Base-by-base conservation (phyloP, 2,888 invertebrate genomes). In the Idaea straminata region DNA sequence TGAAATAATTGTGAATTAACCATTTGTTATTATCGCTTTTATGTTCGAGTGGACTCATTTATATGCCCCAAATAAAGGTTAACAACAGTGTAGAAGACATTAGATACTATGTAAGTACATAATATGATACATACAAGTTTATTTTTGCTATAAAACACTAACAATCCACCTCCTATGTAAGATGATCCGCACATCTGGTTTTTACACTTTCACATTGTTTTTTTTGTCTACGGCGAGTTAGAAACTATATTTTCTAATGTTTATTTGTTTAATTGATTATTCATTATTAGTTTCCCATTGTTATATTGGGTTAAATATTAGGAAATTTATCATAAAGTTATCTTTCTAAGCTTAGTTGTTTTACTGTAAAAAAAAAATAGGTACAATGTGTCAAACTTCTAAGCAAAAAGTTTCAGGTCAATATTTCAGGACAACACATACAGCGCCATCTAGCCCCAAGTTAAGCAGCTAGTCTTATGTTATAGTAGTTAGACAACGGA, bases 21-120 rank as follows among this genome's bases (percentile, higher is more conserved):
- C 47, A 47, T 47, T 47, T 47, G 47, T 47, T 47, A 47, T 47
- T 47, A 47, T 47, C 47, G 47, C 47, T 10, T 47, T 4, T 47
- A 47, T 13, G 47, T 47, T 47, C 13, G 47, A 13, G 47, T 47
- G 47, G 47, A 47, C 47, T 47, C 47, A 10, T 47, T 47, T 47
- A 47, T 47, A 63, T 62, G 87, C 66, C 80, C 85, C 84, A 80
- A 82, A 76, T 87, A 83, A 72, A 83, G 87, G 83, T 88, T 84
- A 83, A 81, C 80, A 82, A 77, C 84, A 69, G 78, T 74, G 72
- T 72, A 67, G 62, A 73, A 66, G 64, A 70, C 68, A 65, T 63
- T 66, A 66, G 68, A 67, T 65, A 66, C 65, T 68, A 35, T 66
- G 80, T 83, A 69, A 82, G 81, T 81, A 70, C 64, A 35, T 60